phyloP scores from a whole-genome alignment of 2,113 vertebrate genomes.

The Hippocampus guttulatus region DNA sequence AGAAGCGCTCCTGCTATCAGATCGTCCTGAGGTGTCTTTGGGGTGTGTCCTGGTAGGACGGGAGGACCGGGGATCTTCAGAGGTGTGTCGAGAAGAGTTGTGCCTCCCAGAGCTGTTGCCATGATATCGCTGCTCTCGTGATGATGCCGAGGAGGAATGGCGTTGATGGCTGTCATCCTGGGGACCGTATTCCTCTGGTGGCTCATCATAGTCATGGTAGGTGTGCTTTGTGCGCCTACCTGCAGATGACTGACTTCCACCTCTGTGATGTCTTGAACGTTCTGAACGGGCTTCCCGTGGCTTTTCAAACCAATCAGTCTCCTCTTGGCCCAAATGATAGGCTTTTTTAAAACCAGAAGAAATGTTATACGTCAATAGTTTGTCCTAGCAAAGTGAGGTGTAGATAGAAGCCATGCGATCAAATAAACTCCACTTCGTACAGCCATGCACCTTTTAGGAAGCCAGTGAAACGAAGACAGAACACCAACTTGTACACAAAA shows the following conservation, averaged over 20 bases:
- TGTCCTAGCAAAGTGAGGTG: constrained; percentile 37
- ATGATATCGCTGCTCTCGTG: constrained; percentile 89
- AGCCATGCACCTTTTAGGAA: constrained; percentile 46
- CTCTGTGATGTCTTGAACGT: constrained; percentile 87
- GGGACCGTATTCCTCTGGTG: constrained; percentile 88
- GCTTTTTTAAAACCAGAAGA: constrained; percentile 92
- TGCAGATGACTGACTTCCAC: constrained; percentile 81
- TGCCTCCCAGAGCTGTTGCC: constrained; percentile 84
- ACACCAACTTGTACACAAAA: constrained; percentile 24
- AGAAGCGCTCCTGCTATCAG: constrained; percentile 76
- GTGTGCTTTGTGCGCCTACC: constrained; percentile 88
- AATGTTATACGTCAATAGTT: constrained; percentile 71
- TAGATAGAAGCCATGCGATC: constrained; percentile 51
- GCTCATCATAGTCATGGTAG: constrained; percentile 94
- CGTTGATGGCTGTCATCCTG: constrained; percentile 84
- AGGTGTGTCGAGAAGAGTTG: constrained; percentile 77
- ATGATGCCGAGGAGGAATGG: constrained; percentile 73
- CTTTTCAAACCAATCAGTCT: constrained; percentile 99
- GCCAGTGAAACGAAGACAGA: constrained; percentile 20
- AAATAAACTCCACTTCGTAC: constrained; percentile 62
- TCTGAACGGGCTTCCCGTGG: constrained; percentile 91
- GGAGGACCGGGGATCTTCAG: constrained; percentile 80
- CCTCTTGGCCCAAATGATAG: constrained; percentile 99
- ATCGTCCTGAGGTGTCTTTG: constrained; percentile 78
- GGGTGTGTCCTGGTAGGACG: constrained; percentile 83